Conservation (phyloP, 2,797 vertebrate species). For the Amblyopsis hoosieri region DNA sequence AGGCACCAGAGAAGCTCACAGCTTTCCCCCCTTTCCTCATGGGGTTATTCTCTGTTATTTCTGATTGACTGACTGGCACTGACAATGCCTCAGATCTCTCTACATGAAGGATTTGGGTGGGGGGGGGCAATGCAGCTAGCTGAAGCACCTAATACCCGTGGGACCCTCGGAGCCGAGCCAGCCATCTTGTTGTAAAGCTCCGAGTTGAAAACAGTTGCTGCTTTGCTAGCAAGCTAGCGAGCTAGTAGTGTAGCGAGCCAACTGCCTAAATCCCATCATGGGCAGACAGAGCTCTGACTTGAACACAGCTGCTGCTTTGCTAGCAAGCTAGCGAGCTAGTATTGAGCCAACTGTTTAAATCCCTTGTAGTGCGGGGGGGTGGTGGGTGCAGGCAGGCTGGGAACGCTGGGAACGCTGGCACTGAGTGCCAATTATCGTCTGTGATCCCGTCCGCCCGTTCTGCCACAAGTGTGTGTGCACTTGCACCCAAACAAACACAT, state of each 20-base stretch:
- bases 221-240: constrained; percentile 11
- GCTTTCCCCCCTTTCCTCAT: constrained; percentile 33
- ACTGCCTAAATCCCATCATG: not conserved
- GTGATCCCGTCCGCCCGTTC: constrained; percentile 31
- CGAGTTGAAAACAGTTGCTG: constrained; percentile 20
- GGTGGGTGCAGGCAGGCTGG: too few species aligned
- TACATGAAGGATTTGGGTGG: constrained; percentile 43
- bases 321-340: constrained; percentile 41
- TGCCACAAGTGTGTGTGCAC: not conserved
- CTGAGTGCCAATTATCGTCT: constrained; percentile 50
- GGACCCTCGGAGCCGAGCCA: constrained; percentile 56
- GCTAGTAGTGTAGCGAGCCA: not conserved
- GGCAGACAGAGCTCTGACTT: not conserved
- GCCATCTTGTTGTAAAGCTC: constrained; percentile 40
- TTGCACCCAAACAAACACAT: constrained; percentile 8
- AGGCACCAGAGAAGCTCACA: constrained; percentile 45
- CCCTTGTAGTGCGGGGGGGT: too few species aligned
- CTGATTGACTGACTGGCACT: constrained; percentile 64
- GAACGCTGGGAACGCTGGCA: too few species aligned
- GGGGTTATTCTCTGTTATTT: constrained; percentile 41
- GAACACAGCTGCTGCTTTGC: not conserved
- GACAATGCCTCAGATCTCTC: constrained; percentile 56
- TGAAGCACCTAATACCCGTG: constrained; percentile 69
- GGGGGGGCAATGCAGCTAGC: constrained; percentile 16
- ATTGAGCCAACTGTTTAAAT: not conserved